Evolutionary conservation across 2,797 vertebrate species (phyloP).

Genomic region (Leucoraja ocellata): DNA sequence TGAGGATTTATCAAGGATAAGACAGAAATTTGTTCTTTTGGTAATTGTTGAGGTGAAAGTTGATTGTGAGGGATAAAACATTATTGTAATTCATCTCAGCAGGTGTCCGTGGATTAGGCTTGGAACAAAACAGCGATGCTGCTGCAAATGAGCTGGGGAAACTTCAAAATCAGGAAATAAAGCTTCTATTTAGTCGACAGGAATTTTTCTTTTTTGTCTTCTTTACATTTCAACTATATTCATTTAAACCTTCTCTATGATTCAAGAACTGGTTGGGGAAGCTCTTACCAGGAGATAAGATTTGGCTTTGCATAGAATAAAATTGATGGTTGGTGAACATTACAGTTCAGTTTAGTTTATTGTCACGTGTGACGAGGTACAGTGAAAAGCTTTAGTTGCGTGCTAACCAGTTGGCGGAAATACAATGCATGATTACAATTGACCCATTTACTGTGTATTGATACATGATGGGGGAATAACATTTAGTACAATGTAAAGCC

Average conservation of each 20-base stretch:
- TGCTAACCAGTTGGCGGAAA: too few species aligned
- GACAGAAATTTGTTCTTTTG: background rate
- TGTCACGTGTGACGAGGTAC: too few species aligned
- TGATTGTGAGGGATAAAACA: slow-evolving; percentile 21
- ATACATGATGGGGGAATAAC: too few species aligned
- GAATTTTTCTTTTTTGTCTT: background rate
- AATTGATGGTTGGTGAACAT: too few species aligned
- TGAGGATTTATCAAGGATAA: slow-evolving; percentile 13
- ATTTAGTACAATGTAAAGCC: too few species aligned
- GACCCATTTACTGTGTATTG: too few species aligned
- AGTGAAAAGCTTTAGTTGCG: too few species aligned
- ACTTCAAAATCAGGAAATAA: background rate
- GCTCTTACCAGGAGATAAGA: background rate
- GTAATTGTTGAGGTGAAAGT: background rate
- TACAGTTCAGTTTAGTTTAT: too few species aligned
- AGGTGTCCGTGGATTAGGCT: background rate
- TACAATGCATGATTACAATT: too few species aligned
- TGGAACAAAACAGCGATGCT: background rate
- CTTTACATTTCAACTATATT: background rate
- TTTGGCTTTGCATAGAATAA: background rate
- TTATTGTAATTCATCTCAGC: background rate
- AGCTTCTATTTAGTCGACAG: background rate
- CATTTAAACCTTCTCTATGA: background rate
- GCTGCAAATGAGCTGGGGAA: background rate
- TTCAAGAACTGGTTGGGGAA: background rate